Conservation (phyloP, 1,140 invertebrate species). For the Spodoptera litura region DNA sequence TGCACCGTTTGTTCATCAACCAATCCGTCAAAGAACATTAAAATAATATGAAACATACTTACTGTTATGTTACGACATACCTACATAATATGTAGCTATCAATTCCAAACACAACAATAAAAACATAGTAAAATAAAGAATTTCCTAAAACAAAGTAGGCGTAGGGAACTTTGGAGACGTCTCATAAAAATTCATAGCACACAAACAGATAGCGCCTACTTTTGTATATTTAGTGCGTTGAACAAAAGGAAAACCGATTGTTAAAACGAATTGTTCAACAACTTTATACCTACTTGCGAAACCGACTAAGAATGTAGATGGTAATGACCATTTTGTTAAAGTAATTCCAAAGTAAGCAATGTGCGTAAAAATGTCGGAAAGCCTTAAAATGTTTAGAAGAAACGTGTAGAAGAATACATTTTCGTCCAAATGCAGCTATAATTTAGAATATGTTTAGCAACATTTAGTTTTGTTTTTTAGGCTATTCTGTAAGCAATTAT, state of each 20-base stretch:
- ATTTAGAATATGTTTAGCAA: background rate
- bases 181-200: conserved; percentile 10
- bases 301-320: background rate
- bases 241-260: background rate
- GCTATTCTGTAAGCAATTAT: too few relatives aligned
- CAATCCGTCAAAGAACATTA: too few relatives aligned
- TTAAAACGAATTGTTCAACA: background rate
- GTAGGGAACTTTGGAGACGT: background rate
- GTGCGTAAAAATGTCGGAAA: conserved; percentile 5
- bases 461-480: background rate
- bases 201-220: background rate
- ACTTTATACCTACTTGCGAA: conserved; percentile 1
- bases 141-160: background rate
- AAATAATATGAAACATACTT: too few relatives aligned
- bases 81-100: background rate
- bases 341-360: conserved; percentile 28
- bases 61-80: too few relatives aligned
- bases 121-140: too few relatives aligned
- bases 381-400: background rate
- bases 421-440: background rate
- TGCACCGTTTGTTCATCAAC: too few relatives aligned
- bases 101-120: background rate
- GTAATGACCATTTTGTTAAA: conserved; percentile 8
- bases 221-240: conserved; percentile 2
- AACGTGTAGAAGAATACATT: conserved; percentile 37